phyloP scores from a whole-genome alignment of 2,888 invertebrate species.

The Athalia rosae region DNA sequence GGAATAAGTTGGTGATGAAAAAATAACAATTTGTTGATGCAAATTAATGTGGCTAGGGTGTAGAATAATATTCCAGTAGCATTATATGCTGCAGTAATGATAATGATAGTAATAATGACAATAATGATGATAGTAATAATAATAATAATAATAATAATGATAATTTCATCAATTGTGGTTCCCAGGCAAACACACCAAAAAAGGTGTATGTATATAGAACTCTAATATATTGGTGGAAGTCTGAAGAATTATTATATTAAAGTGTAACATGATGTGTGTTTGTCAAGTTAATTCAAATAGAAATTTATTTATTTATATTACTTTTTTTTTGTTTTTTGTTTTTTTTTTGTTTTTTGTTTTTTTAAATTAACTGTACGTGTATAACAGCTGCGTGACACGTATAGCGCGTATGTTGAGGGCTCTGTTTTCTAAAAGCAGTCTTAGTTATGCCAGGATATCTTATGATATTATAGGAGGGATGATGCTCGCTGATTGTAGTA shows the following conservation, averaged over 20 bases:
- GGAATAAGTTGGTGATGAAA: constrained; percentile 72
- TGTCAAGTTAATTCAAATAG: constrained; percentile 44
- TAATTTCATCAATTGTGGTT: constrained; percentile 47
- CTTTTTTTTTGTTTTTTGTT: no score
- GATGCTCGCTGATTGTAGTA: constrained; percentile 6
- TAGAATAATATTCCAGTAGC: constrained; percentile 66
- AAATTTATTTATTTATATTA: constrained; percentile 14
- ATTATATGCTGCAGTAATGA: constrained; percentile 52
- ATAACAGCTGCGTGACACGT: constrained; percentile 26
- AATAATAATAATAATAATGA: constrained; percentile 43
- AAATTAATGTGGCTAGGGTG: constrained; percentile 72
- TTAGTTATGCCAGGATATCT: constrained; percentile 22
- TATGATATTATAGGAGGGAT: background rate
- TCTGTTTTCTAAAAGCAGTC: constrained; percentile 10
- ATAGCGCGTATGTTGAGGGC: constrained; percentile 8
- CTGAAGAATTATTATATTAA: constrained; percentile 47
- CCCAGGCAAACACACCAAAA: constrained; percentile 42
- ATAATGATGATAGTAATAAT: constrained; percentile 48
- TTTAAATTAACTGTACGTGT: background rate
- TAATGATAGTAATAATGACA: constrained; percentile 50
- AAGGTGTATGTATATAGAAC: constrained; percentile 21
- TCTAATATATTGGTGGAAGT: constrained; percentile 33
- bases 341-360: no score
- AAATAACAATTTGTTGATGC: constrained; percentile 73
- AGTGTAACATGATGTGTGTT: constrained; percentile 43